Conservation (phyloP, 1,140 invertebrate species). For the Helicoverpa zea region DNA sequence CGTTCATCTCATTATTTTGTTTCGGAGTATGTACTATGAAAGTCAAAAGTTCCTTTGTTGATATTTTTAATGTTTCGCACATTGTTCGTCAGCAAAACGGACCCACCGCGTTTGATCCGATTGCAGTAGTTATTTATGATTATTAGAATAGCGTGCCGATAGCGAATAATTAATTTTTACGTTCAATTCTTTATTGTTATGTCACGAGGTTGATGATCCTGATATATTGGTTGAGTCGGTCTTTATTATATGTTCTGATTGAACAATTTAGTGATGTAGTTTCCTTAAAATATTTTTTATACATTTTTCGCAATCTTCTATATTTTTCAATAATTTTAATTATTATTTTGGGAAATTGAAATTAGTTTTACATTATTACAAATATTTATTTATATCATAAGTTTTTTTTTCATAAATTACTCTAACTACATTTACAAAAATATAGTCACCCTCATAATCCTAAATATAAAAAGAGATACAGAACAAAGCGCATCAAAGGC, state of each 20-base stretch:
- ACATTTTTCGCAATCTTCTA: no score
- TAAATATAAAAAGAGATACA: constrained; percentile 16
- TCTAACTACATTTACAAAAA: not conserved
- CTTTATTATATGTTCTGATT: constrained; percentile 53
- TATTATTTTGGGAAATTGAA: not conserved
- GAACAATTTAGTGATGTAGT: constrained; percentile 38
- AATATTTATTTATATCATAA: not conserved
- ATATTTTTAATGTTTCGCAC: constrained; percentile 87
- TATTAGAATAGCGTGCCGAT: constrained; percentile 83
- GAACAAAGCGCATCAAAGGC: constrained; percentile 28
- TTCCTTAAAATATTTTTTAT: constrained; percentile 6
- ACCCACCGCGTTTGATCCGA: constrained; percentile 84
- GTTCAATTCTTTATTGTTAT: constrained; percentile 79
- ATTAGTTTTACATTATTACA: no score
- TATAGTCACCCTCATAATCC: constrained; percentile 9
- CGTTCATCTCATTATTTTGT: constrained; percentile 57
- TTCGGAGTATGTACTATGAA: constrained; percentile 80
- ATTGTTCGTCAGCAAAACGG: constrained; percentile 75
- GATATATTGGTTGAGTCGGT: constrained; percentile 64
- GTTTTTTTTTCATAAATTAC: no score
- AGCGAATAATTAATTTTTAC: constrained; percentile 83
- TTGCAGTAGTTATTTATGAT: constrained; percentile 84
- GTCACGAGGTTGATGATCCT: constrained; percentile 71
- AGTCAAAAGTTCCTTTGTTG: constrained; percentile 86
- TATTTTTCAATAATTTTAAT: not conserved